These are phyloP conservation scores for Sphyrna mokarran DNA, from an alignment of 2,113 vertebrate species.

Conservation along the genomic window DNA sequence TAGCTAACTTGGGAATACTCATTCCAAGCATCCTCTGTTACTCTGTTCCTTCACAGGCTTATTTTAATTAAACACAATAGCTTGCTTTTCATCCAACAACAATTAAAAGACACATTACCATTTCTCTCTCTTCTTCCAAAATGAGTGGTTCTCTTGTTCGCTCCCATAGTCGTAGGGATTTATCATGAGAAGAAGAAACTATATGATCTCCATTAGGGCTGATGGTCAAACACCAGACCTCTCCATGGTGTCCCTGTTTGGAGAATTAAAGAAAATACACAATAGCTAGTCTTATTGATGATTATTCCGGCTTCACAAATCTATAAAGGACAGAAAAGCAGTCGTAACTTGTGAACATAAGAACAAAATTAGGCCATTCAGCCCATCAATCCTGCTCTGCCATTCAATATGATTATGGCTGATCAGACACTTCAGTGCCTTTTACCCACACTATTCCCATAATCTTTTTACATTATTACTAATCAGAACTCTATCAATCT, in stretches of 20 bases:
- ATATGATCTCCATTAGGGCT: slow-evolving; percentile 89
- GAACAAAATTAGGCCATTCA: no score
- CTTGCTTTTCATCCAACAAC: background rate
- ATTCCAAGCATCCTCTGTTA: background rate
- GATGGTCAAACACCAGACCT: slow-evolving; percentile 85
- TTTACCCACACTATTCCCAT: no score
- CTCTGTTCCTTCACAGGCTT: background rate
- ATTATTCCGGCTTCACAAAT: background rate
- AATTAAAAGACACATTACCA: slow-evolving; percentile 60
- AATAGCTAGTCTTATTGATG: background rate
- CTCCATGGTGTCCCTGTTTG: slow-evolving; percentile 81
- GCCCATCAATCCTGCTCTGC: no score
- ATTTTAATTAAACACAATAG: background rate
- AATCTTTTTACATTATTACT: no score
- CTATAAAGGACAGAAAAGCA: background rate
- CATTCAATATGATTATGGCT: no score
- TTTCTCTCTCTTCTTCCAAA: slow-evolving; percentile 88
- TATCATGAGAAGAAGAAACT: slow-evolving; percentile 87
- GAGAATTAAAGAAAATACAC: slow-evolving; percentile 2
- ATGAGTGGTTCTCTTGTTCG: slow-evolving; percentile 86
- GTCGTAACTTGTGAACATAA: background rate
- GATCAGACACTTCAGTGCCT: no score
- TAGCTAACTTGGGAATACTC: background rate
- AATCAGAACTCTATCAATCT: no score
- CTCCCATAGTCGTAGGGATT: slow-evolving; percentile 92